Evolutionary conservation across 2,797 vertebrate species (phyloP).

Genomic region (Mus spretus): DNA sequence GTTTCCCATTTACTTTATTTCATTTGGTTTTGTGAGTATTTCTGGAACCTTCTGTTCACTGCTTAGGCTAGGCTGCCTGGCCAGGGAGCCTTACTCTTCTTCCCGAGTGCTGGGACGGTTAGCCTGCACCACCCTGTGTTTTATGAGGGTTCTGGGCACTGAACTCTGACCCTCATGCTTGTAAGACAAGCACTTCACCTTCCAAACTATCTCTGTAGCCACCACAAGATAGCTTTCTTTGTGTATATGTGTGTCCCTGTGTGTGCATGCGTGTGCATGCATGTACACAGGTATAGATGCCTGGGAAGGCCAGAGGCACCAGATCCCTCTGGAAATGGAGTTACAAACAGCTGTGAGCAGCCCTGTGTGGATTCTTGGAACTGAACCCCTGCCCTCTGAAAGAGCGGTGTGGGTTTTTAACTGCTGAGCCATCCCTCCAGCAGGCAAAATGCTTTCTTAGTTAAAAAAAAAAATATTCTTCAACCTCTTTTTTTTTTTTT

Average conservation of each 20-base stretch:
- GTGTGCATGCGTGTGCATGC: neutral
- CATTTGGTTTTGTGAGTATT: neutral
- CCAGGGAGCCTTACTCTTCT: neutral
- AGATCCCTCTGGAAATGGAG: neutral
- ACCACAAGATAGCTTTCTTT: neutral
- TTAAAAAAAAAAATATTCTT: neutral
- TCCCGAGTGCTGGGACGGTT: neutral
- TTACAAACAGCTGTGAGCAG: neutral
- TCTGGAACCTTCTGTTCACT: neutral
- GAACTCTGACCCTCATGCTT: neutral
- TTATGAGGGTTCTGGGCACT: neutral
- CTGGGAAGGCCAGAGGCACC: neutral
- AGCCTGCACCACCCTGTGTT: neutral
- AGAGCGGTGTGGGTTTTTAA: neutral
- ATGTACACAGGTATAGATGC: neutral
- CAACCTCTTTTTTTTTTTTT: no score
- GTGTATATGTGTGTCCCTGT: no score
- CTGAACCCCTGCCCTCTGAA: neutral
- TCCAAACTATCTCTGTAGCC: neutral
- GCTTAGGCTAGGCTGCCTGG: neutral
- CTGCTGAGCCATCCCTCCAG: neutral
- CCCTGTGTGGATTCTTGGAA: neutral
- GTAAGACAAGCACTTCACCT: neutral
- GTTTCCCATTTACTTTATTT: neutral
- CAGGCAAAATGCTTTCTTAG: constrained; percentile 42